phyloP scores from a whole-genome alignment of 2,888 invertebrate species.

The Frankliniella fusca region DNA sequence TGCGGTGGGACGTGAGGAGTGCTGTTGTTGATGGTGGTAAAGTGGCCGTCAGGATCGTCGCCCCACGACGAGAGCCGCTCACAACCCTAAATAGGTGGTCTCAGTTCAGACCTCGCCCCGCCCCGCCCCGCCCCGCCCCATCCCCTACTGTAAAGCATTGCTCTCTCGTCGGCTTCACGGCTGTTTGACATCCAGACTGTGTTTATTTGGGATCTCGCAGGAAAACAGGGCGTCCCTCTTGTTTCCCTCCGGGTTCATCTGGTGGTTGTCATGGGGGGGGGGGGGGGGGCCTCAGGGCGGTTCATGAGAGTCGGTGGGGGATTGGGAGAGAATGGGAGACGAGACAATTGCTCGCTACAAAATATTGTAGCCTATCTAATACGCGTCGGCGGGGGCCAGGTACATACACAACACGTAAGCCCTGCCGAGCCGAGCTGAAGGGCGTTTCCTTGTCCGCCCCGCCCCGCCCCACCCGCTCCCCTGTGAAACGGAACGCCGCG shows the following conservation, averaged over 20 bases:
- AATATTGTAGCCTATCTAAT: too few relatives aligned
- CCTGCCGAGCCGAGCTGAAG: too few relatives aligned
- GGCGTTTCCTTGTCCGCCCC: too few relatives aligned
- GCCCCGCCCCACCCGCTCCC: too few relatives aligned
- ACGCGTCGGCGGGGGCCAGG: too few relatives aligned
- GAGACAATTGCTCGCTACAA: too few relatives aligned
- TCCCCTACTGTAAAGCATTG: background rate
- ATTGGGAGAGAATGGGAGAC: too few relatives aligned
- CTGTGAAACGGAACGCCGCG: too few relatives aligned
- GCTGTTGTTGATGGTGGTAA: too few relatives aligned
- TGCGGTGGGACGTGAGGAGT: too few relatives aligned
- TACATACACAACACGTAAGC: too few relatives aligned
- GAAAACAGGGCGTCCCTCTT: conserved; percentile 5
- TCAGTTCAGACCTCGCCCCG: background rate
- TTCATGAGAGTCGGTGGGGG: background rate
- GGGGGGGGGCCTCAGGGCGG: background rate
- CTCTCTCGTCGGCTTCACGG: background rate
- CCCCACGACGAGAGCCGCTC: background rate
- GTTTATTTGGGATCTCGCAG: conserved; percentile 10
- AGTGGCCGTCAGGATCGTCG: background rate
- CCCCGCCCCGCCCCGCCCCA: background rate
- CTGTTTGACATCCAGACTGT: conserved; percentile 12
- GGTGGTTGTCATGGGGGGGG: background rate
- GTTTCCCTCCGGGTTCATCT: background rate
- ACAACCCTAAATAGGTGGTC: background rate